A percentile compares a stretch with the other conserved stretches of the same genome.
These are phyloP conservation scores for Lumbricus terrestris DNA, from an alignment of 2,888 invertebrate genomes.

Conservation along the genomic window DNA sequence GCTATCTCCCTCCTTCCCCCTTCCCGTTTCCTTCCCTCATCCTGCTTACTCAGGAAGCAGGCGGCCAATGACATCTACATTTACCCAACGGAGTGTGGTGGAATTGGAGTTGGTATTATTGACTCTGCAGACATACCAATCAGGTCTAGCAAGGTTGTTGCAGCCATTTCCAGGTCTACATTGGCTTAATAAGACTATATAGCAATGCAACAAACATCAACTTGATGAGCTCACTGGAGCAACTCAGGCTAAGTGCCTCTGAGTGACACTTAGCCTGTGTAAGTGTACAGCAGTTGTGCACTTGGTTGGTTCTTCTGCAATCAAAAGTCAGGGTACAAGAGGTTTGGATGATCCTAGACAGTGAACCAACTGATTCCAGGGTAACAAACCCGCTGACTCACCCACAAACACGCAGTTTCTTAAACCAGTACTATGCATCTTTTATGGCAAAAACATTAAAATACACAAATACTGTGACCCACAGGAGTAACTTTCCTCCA, in stretches of 20 bases:
- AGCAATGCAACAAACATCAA: neutral
- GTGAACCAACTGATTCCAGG: neutral
- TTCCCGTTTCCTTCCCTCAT: neutral
- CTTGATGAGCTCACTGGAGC: neutral
- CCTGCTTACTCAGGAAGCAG: neutral
- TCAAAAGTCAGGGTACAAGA: neutral
- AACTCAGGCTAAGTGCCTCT: neutral
- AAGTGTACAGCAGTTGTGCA: neutral
- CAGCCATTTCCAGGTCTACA: neutral
- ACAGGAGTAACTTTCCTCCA: too few species aligned
- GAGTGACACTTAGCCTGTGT: neutral
- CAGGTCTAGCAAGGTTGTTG: neutral
- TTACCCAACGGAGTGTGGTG: neutral
- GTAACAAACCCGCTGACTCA: neutral
- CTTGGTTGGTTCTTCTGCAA: neutral
- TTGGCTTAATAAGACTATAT: neutral
- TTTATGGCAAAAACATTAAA: neutral
- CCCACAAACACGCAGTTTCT: too few species aligned
- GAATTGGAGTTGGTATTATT: neutral
- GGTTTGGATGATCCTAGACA: too few species aligned
- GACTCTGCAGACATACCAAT: neutral
- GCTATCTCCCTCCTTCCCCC: neutral
- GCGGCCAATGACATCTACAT: neutral
- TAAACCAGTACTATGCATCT: neutral
- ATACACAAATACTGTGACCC: neutral